Evolutionary conservation across 2,113 vertebrate species (phyloP).

Genomic region (Thalassarche chlororhynchos): DNA sequence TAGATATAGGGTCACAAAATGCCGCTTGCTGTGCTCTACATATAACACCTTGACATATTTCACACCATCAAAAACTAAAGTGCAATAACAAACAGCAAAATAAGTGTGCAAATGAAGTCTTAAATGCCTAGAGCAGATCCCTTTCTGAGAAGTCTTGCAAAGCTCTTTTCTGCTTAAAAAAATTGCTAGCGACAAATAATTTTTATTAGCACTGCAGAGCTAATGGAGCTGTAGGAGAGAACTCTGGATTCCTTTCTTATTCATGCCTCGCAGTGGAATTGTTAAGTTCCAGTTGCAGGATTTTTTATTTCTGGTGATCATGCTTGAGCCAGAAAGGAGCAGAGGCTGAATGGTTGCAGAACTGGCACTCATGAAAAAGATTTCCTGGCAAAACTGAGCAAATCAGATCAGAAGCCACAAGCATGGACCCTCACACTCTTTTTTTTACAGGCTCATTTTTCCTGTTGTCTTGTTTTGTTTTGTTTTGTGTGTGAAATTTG

Average conservation of each 20-base stretch:
- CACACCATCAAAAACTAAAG: background rate
- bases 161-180: background rate
- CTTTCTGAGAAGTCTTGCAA: background rate
- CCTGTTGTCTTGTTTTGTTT: background rate
- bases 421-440: background rate
- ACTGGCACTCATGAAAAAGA: background rate
- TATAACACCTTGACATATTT: background rate
- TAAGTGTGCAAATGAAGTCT: background rate
- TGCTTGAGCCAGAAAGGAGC: constrained; percentile 37
- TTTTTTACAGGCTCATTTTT: background rate
- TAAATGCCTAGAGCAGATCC: background rate
- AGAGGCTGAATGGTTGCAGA: background rate
- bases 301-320: constrained; percentile 21
- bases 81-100: background rate
- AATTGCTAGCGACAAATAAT: background rate
- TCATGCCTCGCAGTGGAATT: constrained; percentile 43
- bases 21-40: background rate
- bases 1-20: background rate
- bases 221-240: constrained; percentile 39
- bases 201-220: constrained; percentile 27
- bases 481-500: background rate
- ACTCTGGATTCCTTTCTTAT: constrained; percentile 40
- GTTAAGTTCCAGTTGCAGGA: constrained; percentile 36
- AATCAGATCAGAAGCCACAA: background rate
- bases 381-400: constrained; percentile 5